phyloP scores from a whole-genome alignment of 2,888 invertebrate genomes.

The Aplocera efformata region DNA sequence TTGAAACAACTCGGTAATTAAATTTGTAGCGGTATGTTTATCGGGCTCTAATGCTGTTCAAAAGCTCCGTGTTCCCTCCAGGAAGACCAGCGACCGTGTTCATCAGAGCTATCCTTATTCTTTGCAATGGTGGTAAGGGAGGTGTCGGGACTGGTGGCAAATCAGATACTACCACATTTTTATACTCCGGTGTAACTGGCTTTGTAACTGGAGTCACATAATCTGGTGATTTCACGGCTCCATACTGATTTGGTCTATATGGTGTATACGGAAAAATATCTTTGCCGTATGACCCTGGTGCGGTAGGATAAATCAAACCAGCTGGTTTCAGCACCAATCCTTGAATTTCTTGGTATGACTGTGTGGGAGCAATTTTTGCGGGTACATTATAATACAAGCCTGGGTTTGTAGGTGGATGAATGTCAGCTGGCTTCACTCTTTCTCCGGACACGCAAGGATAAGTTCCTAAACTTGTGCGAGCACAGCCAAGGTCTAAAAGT shows the following conservation, averaged over 20 bases:
- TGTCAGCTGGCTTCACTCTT: too few species aligned
- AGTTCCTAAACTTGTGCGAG: background rate
- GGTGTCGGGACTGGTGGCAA: slow-evolving; percentile 8
- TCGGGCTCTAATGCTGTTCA: background rate
- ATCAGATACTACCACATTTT: background rate
- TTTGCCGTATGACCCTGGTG: too few species aligned
- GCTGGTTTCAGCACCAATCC: too few species aligned
- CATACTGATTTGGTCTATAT: too few species aligned
- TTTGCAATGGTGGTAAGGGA: slow-evolving; percentile 1
- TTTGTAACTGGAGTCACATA: background rate
- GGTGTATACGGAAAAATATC: too few species aligned
- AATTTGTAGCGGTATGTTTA: background rate
- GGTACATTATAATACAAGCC: background rate
- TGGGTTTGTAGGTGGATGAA: background rate
- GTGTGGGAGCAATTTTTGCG: background rate
- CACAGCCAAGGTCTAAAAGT: background rate
- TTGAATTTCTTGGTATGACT: background rate
- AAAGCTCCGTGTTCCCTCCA: slow-evolving; percentile 1
- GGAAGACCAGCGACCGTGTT: slow-evolving; percentile 13
- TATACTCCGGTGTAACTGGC: background rate
- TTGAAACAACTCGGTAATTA: too few species aligned
- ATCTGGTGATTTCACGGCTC: too few species aligned
- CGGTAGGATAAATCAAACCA: too few species aligned
- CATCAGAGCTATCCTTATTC: slow-evolving; percentile 4
- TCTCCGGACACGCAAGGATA: too few species aligned